These are phyloP conservation scores for Lasius platythorax DNA, from an alignment of 2,888 invertebrate genomes.

Conservation along the genomic window DNA sequence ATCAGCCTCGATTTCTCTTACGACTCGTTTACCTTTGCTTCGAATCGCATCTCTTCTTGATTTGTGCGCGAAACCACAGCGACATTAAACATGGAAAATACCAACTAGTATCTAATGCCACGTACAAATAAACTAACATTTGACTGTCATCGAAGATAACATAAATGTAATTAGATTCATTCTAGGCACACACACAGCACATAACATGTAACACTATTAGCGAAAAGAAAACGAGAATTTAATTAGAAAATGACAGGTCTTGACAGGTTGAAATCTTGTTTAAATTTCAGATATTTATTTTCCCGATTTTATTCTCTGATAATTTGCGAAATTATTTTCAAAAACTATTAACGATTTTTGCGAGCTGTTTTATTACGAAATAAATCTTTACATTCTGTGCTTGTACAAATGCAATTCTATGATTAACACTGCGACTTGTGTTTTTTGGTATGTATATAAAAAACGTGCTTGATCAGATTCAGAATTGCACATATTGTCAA, in stretches of 20 bases:
- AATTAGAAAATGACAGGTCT: neutral
- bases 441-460: neutral
- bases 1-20: slow-evolving; percentile 37
- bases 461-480: neutral
- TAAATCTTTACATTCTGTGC: slow-evolving; percentile 3
- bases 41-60: neutral
- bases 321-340: neutral
- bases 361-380: slow-evolving; percentile 2
- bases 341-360: neutral
- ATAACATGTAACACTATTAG: neutral
- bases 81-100: slow-evolving; percentile 8
- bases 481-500: neutral
- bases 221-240: neutral
- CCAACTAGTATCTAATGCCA: neutral
- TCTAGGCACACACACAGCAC: neutral
- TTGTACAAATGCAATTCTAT: neutral
- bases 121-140: slow-evolving; percentile 13
- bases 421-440: slow-evolving; percentile 1
- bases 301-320: neutral
- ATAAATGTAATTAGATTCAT: neutral
- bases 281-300: neutral
- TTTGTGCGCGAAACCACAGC: neutral
- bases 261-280: neutral
- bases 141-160: neutral
- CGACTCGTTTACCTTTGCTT: slow-evolving; percentile 29